A percentile compares a stretch with the other conserved stretches of the same genome.
phyloP scores from a whole-genome alignment of 1,140 invertebrate species.

The Sminthurinus signatus region DNA sequence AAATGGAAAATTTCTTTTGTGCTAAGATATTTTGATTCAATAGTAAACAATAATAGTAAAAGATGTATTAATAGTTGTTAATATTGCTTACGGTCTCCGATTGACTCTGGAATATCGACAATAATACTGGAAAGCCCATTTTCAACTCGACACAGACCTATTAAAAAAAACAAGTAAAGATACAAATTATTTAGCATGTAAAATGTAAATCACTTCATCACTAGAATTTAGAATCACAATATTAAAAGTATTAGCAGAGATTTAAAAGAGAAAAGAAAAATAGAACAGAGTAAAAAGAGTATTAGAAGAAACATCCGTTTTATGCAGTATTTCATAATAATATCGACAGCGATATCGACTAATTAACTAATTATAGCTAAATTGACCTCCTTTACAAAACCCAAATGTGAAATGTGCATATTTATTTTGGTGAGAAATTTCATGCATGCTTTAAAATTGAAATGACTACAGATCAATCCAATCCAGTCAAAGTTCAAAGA shows the following conservation, averaged over 20 bases:
- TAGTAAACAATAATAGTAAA: too few species aligned
- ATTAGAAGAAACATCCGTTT: neutral
- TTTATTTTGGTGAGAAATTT: too few species aligned
- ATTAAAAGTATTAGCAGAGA: neutral
- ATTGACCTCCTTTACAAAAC: too few species aligned
- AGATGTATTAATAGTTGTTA: too few species aligned
- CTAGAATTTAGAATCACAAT: neutral
- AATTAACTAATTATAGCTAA: too few species aligned
- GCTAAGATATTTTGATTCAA: too few species aligned
- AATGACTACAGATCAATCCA: neutral
- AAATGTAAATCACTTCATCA: neutral
- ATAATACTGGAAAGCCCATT: slow-evolving; percentile 79
- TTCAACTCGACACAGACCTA: slow-evolving; percentile 70
- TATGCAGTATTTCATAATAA: neutral
- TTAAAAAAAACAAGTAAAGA: slow-evolving; percentile 21
- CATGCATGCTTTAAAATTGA: too few species aligned
- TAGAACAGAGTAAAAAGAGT: neutral
- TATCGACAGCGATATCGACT: too few species aligned
- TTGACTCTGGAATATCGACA: slow-evolving; percentile 79
- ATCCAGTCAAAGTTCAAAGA: too few species aligned
- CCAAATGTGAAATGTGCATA: too few species aligned
- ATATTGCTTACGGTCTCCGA: slow-evolving; percentile 67
- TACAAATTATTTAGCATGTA: neutral
- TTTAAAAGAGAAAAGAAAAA: neutral
- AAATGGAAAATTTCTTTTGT: too few species aligned